Percentiles rank a stretch among this genome's conserved stretches.
Conservation (phyloP, 2,888 invertebrate species). For the Zeuzera pyrina region DNA sequence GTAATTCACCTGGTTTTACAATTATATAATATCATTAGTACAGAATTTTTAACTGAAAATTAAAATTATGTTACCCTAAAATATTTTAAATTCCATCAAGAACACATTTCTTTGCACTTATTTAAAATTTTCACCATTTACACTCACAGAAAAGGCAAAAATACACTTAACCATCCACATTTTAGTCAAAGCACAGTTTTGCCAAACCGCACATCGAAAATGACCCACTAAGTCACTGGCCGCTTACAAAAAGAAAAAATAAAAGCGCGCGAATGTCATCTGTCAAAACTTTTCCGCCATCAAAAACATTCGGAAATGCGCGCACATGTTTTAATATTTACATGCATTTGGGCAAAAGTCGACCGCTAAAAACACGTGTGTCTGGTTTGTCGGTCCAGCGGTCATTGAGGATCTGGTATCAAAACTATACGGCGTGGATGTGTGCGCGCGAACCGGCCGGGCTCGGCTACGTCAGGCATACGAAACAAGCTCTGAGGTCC, state of each 20-base stretch:
- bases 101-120: too few species aligned
- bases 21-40: too few species aligned
- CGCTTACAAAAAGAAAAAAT: conserved; percentile 25
- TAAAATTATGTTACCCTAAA: too few species aligned
- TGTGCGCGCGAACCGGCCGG: conserved; percentile 63
- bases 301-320: conserved; percentile 37
- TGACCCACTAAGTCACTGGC: conserved; percentile 20
- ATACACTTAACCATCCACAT: too few species aligned
- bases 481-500: conserved; percentile 50
- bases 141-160: too few species aligned
- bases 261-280: conserved; percentile 37
- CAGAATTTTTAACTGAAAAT: too few species aligned
- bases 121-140: too few species aligned
- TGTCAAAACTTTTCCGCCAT: conserved; percentile 47
- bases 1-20: too few species aligned
- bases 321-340: conserved; percentile 46
- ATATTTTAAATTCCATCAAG: too few species aligned
- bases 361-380: conserved; percentile 66
- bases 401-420: conserved; percentile 68
- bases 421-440: conserved; percentile 28
- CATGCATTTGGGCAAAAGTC: conserved; percentile 51
- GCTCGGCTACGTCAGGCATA: conserved; percentile 50
- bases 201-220: too few species aligned
- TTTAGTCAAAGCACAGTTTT: too few species aligned
- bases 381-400: conserved; percentile 75